Evolutionary conservation across 2,113 vertebrate genomes (phyloP).

Genomic region (Gadus macrocephalus): DNA sequence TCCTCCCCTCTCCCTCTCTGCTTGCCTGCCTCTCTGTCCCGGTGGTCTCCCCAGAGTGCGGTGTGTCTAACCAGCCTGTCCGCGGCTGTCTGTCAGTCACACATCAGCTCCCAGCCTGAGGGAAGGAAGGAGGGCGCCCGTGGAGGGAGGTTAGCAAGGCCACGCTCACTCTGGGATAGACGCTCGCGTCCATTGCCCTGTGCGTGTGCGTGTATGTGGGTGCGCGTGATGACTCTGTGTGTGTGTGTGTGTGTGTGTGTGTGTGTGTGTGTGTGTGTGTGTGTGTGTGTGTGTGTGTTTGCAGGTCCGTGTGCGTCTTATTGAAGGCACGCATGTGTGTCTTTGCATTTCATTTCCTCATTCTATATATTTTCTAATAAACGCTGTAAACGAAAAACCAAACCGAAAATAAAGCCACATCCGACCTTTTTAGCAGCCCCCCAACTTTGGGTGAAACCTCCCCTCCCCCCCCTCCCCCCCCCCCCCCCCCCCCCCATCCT

Average conservation of each 20-base stretch:
- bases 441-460: too few relatives aligned
- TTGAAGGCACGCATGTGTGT: neutral
- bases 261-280: too few relatives aligned
- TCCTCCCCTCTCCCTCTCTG: conserved; percentile 10
- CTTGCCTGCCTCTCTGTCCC: conserved; percentile 24
- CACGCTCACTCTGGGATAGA: conserved; percentile 18
- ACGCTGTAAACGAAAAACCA: too few relatives aligned
- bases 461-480: conserved; percentile 9
- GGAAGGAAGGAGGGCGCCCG: conserved; percentile 28
- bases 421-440: too few relatives aligned
- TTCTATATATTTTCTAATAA: too few relatives aligned
- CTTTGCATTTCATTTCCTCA: neutral
- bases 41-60: conserved; percentile 55
- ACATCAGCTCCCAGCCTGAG: conserved; percentile 52
- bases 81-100: conserved; percentile 63
- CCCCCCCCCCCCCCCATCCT: conserved; percentile 12
- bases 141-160: conserved; percentile 16
- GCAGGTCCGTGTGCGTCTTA: neutral
- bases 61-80: conserved; percentile 63
- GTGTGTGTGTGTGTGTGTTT: neutral
- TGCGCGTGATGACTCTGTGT: conserved; percentile 5
- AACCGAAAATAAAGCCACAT: too few relatives aligned
- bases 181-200: neutral
- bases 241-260: too few relatives aligned
- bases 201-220: neutral